These are phyloP conservation scores for Sebastes melanostomus DNA, from an alignment of 2,797 vertebrate species.

Conservation along the genomic window DNA sequence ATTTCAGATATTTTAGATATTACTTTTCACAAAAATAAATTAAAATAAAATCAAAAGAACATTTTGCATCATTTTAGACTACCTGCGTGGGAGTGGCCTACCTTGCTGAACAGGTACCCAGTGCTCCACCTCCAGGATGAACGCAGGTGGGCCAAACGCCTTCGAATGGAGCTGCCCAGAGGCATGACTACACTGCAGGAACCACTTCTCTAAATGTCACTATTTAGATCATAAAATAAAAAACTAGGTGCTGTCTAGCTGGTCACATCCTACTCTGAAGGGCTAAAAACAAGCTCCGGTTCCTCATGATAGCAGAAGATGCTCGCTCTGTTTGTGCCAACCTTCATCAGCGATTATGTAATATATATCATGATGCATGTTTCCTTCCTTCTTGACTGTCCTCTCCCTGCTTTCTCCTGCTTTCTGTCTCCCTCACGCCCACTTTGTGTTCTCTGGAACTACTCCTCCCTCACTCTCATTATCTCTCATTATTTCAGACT, in stretches of 20 bases:
- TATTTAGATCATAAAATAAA: neutral
- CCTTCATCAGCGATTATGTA: conserved; percentile 1
- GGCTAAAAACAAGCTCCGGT: neutral
- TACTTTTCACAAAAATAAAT: no score
- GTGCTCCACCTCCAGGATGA: conserved; percentile 66
- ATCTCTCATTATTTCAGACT: conserved; percentile 48
- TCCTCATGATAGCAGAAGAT: neutral
- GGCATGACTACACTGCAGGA: conserved; percentile 26
- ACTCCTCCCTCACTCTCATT: conserved; percentile 53
- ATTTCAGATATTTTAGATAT: no score
- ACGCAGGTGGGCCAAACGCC: conserved; percentile 38
- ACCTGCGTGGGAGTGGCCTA: conserved; percentile 52
- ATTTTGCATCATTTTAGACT: neutral
- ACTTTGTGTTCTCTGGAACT: conserved; percentile 36
- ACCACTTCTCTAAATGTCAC: neutral
- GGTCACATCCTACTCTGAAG: neutral
- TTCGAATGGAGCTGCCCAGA: conserved; percentile 29
- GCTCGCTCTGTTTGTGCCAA: neutral
- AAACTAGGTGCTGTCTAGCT: no score
- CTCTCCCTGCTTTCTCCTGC: conserved; percentile 2
- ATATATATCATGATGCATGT: neutral
- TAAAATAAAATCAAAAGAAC: neutral
- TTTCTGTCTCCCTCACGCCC: conserved; percentile 21
- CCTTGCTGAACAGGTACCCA: conserved; percentile 59
- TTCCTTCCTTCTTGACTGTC: conserved; percentile 2